Percentiles rank a stretch among this genome's conserved stretches.
These are phyloP conservation scores for Proteles cristata DNA, from an alignment of 2,113 vertebrate species.

Conservation along the genomic window DNA sequence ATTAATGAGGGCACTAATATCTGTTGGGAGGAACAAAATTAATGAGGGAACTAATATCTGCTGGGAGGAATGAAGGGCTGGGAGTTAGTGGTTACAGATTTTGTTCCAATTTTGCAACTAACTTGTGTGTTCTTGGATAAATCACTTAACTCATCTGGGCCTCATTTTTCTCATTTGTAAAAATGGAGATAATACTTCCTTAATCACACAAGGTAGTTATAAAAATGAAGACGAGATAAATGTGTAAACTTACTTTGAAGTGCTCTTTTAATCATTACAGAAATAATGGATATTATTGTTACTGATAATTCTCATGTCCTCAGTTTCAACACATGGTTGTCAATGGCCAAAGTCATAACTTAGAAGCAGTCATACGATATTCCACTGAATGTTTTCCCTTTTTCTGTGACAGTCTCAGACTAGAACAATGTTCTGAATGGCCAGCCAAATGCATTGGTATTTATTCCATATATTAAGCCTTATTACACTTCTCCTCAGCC, in stretches of 20 bases:
- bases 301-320: constrained; percentile 29
- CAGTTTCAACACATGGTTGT: constrained; percentile 36
- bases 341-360: background rate
- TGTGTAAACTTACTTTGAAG: constrained; percentile 31
- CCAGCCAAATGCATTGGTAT: background rate
- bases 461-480: constrained; percentile 34
- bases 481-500: constrained; percentile 28
- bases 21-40: background rate
- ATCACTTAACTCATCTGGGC: constrained; percentile 11
- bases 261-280: constrained; percentile 22
- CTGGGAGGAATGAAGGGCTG: background rate
- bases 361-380: background rate
- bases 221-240: constrained; percentile 33
- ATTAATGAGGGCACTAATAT: constrained; percentile 2
- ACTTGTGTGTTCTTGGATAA: constrained; percentile 37
- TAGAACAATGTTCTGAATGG: background rate
- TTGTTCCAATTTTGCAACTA: constrained; percentile 37
- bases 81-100: background rate
- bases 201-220: background rate
- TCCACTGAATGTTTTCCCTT: background rate
- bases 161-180: constrained; percentile 61
- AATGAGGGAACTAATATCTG: background rate
- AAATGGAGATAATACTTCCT: constrained; percentile 27
- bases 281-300: constrained; percentile 34
- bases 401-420: background rate